Percentiles rank a stretch among this genome's conserved stretches.
Conservation (phyloP, 1,140 invertebrate genomes). For the Triops longicaudatus region DNA sequence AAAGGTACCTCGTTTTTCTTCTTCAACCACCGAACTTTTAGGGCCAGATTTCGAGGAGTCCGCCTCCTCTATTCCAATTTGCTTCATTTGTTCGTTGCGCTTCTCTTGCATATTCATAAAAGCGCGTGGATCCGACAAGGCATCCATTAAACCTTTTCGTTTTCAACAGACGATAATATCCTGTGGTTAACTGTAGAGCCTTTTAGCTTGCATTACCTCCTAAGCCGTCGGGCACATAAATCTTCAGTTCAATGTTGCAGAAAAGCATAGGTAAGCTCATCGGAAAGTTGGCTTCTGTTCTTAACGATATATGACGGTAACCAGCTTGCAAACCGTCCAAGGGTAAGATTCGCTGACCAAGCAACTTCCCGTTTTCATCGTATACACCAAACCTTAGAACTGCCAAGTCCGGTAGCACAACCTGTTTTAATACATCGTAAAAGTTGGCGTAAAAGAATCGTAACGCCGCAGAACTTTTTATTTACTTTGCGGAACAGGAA, state of each 20-base stretch:
- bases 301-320: constrained; percentile 92
- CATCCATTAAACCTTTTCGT: constrained; percentile 86
- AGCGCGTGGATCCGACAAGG: constrained; percentile 87
- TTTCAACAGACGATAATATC: background rate
- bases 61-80: constrained; percentile 82
- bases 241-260: constrained; percentile 98
- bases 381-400: constrained; percentile 96
- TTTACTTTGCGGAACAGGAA: constrained; percentile 93
- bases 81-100: constrained; percentile 82
- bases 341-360: constrained; percentile 95
- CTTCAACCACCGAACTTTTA: constrained; percentile 42
- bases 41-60: constrained; percentile 47
- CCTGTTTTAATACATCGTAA: constrained; percentile 44
- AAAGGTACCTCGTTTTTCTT: constrained; percentile 36
- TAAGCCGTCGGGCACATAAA: constrained; percentile 98
- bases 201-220: constrained; percentile 56
- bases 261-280: constrained; percentile 98
- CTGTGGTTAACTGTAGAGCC: background rate
- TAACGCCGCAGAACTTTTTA: background rate
- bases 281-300: constrained; percentile 98
- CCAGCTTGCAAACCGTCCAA: constrained; percentile 95
- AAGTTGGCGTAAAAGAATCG: background rate
- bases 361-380: constrained; percentile 93
- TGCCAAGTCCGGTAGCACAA: constrained; percentile 94
- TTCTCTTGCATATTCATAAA: constrained; percentile 84